Percentiles rank a stretch among this genome's conserved stretches.
Conservation (phyloP, 2,113 vertebrate species). For the Campylomormyrus tamandua region DNA sequence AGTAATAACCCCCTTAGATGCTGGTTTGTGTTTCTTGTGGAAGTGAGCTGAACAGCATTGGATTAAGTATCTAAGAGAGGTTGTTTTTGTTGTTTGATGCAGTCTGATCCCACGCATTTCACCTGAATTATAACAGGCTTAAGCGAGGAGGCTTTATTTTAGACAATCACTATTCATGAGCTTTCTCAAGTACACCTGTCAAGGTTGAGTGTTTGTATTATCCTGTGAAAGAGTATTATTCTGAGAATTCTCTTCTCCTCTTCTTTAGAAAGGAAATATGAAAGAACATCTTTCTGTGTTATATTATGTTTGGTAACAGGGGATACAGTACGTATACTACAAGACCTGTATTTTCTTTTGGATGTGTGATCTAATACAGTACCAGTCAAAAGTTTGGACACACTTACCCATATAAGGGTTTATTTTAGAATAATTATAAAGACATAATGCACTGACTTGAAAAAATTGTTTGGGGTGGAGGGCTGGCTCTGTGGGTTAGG, state of each 20-base stretch:
- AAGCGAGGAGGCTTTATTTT: not conserved
- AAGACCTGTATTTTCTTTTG: not conserved
- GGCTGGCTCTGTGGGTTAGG: not conserved
- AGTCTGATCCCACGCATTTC: not conserved
- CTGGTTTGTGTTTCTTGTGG: not conserved
- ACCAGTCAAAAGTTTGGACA: not conserved
- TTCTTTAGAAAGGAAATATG: not conserved
- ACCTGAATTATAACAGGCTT: not conserved
- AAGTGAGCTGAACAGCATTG: not conserved
- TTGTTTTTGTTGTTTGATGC: not conserved
- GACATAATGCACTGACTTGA: not conserved
- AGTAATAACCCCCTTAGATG: not conserved
- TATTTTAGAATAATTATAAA: not conserved
- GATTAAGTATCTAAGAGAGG: not conserved
- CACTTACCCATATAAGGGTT: not conserved
- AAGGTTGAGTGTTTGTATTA: not conserved
- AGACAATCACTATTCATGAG: not conserved
- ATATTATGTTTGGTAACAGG: not conserved
- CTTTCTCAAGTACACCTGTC: not conserved
- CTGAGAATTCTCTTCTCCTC: not conserved
- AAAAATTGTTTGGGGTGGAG: not conserved
- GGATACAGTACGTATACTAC: not conserved
- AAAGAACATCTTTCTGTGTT: not conserved
- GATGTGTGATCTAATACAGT: not conserved
- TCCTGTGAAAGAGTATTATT: not conserved